Evolutionary conservation across 2,797 vertebrate genomes (phyloP), one percentile per base, ranked within the genome.

Genomic region (Chelon auratus): DNA sequence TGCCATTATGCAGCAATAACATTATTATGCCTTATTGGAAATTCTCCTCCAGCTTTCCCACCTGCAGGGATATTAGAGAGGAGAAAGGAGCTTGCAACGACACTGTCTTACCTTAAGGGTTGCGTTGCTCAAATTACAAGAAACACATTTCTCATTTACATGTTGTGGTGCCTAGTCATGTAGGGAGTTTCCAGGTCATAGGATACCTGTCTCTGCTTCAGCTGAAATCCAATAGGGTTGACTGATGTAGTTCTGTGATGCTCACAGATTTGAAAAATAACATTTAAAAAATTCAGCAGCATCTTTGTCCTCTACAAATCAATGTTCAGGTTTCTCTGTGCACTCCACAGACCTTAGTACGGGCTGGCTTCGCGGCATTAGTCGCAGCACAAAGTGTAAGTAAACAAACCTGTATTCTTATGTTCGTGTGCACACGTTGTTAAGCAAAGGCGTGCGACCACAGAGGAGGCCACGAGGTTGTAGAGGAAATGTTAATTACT

Each of bases 401-500:
- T 37, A 22, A 13, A 76, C 50, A 77, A 59, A 59, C 22, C 9
- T 24, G 24, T 26, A 61, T 50, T 14, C 7, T 14, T 13, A 4
- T 62, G 45, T 51, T 47, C 33, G 30, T 59, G 70, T 60, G 54
- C 61, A 42, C 43, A 60, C 54, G 42, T 52, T 36, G 10, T 39
- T 63, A 59, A 71, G n/a, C 17, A 52, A 68, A 69, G 51, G 62
- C 24, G 20, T n/a, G 9, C 56, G 56, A 61, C 60, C 55, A 65
- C 24, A 78, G 18, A 61, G 40, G 54, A 61, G 53, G 58, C 52
- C 62, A 83, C 12, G 4, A 54, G 69, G 33, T 69, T 73, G 64
- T 45, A 74, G 26, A 69, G 69, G 50, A 88, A 76, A 85, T 79
- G 72, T 77, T 88, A 71, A 83, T 87, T 85, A 80, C 72, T 73